A percentile compares a stretch with the other conserved stretches of the same genome.
phyloP scores from a whole-genome alignment of 2,888 invertebrate genomes.

The Sceliomorpha sp. region DNA sequence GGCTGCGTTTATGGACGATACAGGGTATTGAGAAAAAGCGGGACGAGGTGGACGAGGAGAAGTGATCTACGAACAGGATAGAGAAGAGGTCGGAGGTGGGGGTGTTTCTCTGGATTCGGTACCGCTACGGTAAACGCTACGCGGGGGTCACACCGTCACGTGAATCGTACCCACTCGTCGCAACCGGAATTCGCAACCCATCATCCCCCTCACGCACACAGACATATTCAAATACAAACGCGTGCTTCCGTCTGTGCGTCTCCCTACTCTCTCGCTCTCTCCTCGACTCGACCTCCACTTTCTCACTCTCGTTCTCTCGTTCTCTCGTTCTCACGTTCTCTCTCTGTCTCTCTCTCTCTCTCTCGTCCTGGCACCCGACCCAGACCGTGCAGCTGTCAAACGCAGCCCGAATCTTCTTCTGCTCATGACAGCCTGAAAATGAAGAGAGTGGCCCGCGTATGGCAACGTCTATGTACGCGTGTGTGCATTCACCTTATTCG shows the following conservation, averaged over 20 bases:
- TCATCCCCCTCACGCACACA: constrained; percentile 33
- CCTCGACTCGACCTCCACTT: constrained; percentile 11
- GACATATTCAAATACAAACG: constrained; percentile 52
- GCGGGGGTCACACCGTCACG: constrained; percentile 26
- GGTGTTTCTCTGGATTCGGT: constrained; percentile 40
- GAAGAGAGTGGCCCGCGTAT: constrained; percentile 75
- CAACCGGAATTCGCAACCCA: constrained; percentile 19
- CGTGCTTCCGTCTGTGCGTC: constrained; percentile 12
- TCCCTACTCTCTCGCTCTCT: constrained; percentile 9
- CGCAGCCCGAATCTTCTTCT: constrained; percentile 78
- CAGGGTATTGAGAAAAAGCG: constrained; percentile 50
- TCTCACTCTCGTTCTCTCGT: constrained; percentile 59
- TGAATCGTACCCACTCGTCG: constrained; percentile 19
- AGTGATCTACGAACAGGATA: constrained; percentile 38
- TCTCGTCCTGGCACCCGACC: constrained; percentile 65
- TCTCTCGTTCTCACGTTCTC: too few species aligned
- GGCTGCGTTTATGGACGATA: constrained; percentile 61
- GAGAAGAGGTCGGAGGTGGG: constrained; percentile 29
- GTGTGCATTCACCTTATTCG: constrained; percentile 54
- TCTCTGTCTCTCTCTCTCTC: constrained; percentile 51
- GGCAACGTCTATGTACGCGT: constrained; percentile 54
- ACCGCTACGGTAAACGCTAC: constrained; percentile 3
- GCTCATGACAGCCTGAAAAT: constrained; percentile 80
- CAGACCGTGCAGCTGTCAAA: constrained; percentile 75
- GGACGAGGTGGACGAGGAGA: constrained; percentile 25